A percentile compares a stretch with the other conserved stretches of the same genome.
These are phyloP conservation scores for Lycopodina hypogea DNA, from an alignment of 37 sponge, comb jelly and placozoan species.

Conservation along the genomic window DNA sequence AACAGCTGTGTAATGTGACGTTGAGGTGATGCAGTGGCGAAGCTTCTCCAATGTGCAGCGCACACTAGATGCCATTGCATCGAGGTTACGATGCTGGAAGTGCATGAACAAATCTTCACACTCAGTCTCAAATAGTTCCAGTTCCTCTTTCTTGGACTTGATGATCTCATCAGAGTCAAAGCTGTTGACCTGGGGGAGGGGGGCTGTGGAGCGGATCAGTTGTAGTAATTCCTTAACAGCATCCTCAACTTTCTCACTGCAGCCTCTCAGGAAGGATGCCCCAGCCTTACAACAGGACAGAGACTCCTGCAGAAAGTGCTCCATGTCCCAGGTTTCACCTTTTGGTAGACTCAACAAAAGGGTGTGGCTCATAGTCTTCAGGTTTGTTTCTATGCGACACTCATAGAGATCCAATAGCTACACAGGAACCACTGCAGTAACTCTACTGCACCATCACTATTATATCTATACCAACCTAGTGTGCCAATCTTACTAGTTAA, in stretches of 20 bases:
- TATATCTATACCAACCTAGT: too few species aligned
- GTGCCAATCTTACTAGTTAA: too few species aligned
- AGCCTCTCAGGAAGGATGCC: slow-evolving; percentile 13
- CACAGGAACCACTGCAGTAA: neutral
- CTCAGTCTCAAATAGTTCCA: slow-evolving; percentile 71
- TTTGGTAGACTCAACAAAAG: slow-evolving; percentile 65
- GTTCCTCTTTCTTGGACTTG: slow-evolving; percentile 63
- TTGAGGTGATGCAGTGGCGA: slow-evolving; percentile 50
- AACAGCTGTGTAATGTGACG: neutral
- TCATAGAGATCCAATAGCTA: slow-evolving; percentile 64
- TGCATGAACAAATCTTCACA: slow-evolving; percentile 66
- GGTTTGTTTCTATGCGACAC: slow-evolving; percentile 69
- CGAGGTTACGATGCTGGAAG: slow-evolving; percentile 79
- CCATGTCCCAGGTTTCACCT: slow-evolving; percentile 53
- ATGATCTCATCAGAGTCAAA: slow-evolving; percentile 44
- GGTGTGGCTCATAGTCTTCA: slow-evolving; percentile 70
- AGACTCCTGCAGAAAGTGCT: slow-evolving; percentile 66
- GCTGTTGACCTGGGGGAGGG: slow-evolving; percentile 27
- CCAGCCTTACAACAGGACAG: slow-evolving; percentile 35
- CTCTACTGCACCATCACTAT: neutral
- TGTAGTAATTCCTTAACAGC: slow-evolving; percentile 71
- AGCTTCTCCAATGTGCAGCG: slow-evolving; percentile 61
- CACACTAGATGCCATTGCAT: slow-evolving; percentile 61
- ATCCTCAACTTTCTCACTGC: slow-evolving; percentile 80
- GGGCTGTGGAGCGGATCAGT: slow-evolving; percentile 37